Base-by-base conservation (phyloP, 2,113 vertebrate species). In the Sisor rabdophorus region DNA sequence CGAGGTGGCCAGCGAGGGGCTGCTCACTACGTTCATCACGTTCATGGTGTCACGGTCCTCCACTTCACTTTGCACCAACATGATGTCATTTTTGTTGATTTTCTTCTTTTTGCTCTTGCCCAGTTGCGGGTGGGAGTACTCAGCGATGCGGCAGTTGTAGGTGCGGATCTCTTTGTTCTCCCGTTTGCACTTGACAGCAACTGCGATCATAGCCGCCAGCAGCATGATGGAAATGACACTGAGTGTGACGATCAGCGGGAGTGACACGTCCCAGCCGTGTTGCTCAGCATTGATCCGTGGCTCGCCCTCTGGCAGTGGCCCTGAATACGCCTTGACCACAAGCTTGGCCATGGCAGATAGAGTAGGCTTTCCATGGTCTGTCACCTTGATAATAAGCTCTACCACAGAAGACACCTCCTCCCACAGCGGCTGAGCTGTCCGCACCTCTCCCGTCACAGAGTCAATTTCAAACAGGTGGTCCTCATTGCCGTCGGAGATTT, bases 11-110 rank as follows among this genome's bases (percentile, higher is more conserved):
- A 99, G 89, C 83, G 97, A 98, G 84, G 97, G 96, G 87, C 96
- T 98, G 95, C 97, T 99, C 88, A 99, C 97, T 91, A 99, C 97
- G 74, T 99, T 99, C 97, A 99, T 99, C 88, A 98, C 97, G 91
- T 99, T 99, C 94, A 99, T 96, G 89, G 95, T 95, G 87, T 98
- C 96, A 77, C 96, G 93, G 91, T 98, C 97, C 86, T 99, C 96
- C 82, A 98, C 96, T 87, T 99, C 96, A 83, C 96, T 98, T 91
- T 97, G 97, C 87, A 98, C 97, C 88, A 99, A 91, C 97, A 98
- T 99, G 92, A 98, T 98, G 89, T 99, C 97, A 80, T 98, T 98
- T 89, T 96, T 96, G 91, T 93, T 96, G 84, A 96, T 93, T 86
- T 96, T 96, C 88, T 95, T 96, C 93, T 98, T 99, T 91, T 98